Evolutionary conservation across 2,797 vertebrate genomes (phyloP).

Genomic region (Spinus olivaceus): DNA sequence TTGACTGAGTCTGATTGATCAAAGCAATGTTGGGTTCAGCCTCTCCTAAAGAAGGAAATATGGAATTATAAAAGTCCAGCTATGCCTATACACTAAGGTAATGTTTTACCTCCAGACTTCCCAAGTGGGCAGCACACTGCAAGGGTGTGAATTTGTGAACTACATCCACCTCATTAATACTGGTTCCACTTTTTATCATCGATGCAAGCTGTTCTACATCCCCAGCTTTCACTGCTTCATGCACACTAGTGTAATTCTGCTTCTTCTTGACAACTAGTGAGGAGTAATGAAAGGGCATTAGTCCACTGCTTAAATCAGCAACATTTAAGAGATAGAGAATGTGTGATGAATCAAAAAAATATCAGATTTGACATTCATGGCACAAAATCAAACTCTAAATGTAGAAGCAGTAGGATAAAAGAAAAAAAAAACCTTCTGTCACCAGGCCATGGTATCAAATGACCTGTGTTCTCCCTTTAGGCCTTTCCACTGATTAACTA

Average conservation of each 20-base stretch:
- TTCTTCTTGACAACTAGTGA: slow-evolving; percentile 58
- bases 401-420: not conserved
- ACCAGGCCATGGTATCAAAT: not conserved
- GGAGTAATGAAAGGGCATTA: not conserved
- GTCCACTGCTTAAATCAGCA: not conserved
- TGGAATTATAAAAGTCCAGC: not conserved
- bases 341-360: not conserved
- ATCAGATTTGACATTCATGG: not conserved
- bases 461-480: not conserved
- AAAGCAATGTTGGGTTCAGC: not conserved
- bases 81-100: not conserved
- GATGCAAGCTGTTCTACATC: slow-evolving; percentile 72
- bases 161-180: slow-evolving; percentile 75
- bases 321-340: not conserved
- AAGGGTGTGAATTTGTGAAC: slow-evolving; percentile 77
- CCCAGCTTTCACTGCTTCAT: slow-evolving; percentile 75
- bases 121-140: slow-evolving; percentile 80
- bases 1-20: not conserved
- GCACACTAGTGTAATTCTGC: slow-evolving; percentile 50
- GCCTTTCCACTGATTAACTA: not conserved
- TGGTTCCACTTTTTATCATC: slow-evolving; percentile 64
- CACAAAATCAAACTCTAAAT: not conserved
- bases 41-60: not conserved
- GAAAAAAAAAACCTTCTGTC: not conserved
- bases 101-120: slow-evolving; percentile 79